phyloP scores from a whole-genome alignment of 2,888 invertebrate species.

The Agrypnus murinus region DNA sequence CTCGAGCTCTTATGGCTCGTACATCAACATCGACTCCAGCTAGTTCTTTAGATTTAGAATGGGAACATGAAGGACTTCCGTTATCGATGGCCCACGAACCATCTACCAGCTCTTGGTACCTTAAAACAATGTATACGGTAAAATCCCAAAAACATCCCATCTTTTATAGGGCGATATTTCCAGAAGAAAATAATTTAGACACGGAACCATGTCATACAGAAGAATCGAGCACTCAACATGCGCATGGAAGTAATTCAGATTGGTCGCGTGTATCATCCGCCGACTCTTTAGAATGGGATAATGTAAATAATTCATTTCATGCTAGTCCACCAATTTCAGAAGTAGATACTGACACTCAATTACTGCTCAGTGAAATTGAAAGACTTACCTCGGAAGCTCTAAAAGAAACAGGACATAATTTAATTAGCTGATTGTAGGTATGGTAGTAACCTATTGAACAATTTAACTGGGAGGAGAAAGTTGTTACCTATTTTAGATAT shows the following conservation, averaged over 20 bases:
- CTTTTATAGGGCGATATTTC: slow-evolving; percentile 54
- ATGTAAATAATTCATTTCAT: slow-evolving; percentile 71
- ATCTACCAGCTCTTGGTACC: slow-evolving; percentile 68
- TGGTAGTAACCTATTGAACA: too few species aligned
- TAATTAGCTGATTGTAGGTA: slow-evolving; percentile 64
- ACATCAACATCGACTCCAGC: slow-evolving; percentile 75
- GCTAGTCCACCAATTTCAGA: slow-evolving; percentile 71
- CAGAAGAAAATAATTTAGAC: slow-evolving; percentile 51
- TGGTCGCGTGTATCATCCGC: slow-evolving; percentile 79
- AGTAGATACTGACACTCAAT: slow-evolving; percentile 79
- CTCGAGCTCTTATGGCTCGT: slow-evolving; percentile 70
- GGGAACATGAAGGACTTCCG: slow-evolving; percentile 79
- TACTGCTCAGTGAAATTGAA: slow-evolving; percentile 80
- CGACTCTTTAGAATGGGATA: slow-evolving; percentile 82
- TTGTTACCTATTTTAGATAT: slow-evolving; percentile 18
- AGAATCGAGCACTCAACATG: slow-evolving; percentile 62
- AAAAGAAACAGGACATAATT: slow-evolving; percentile 76
- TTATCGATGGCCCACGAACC: slow-evolving; percentile 66
- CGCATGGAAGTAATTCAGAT: slow-evolving; percentile 68
- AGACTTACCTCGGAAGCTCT: slow-evolving; percentile 78
- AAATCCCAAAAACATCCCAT: too few species aligned
- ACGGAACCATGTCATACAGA: slow-evolving; percentile 56
- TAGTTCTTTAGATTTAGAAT: slow-evolving; percentile 81
- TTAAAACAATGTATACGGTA: neutral
- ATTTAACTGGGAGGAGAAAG: slow-evolving; percentile 1